Percentiles rank a stretch among this genome's conserved stretches.
phyloP scores from a whole-genome alignment of 2,113 vertebrate genomes.

The Lasiurus cinereus region DNA sequence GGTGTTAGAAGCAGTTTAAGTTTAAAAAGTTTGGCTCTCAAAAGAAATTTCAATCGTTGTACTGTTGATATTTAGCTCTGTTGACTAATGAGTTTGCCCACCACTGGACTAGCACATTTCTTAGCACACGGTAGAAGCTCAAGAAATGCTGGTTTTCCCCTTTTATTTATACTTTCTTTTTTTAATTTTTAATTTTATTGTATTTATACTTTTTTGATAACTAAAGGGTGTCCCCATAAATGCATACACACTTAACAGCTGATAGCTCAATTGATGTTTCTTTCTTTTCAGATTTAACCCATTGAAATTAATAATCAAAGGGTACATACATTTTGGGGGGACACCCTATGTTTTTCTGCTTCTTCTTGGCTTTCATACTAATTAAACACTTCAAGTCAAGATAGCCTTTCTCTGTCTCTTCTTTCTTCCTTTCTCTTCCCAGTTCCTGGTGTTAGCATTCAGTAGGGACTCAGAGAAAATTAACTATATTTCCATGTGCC shows the following conservation, averaged over 20 bases:
- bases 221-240: no score
- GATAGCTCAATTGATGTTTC: no score
- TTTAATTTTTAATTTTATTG: no score
- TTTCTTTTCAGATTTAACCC: no score
- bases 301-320: no score
- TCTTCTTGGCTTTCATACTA: not conserved
- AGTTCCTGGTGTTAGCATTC: not conserved
- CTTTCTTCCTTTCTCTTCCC: not conserved
- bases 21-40: no score
- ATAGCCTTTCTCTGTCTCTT: not conserved
- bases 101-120: not conserved
- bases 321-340: no score
- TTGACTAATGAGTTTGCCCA: no score
- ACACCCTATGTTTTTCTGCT: not conserved
- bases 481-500: not conserved
- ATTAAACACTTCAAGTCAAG: conserved; percentile 12
- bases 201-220: not conserved
- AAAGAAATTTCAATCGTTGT: no score
- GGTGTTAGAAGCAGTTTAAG: no score
- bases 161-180: not conserved
- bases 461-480: not conserved
- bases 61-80: no score
- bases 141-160: not conserved
- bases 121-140: conserved; percentile 10
- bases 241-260: no score